Evolutionary conservation across 23 tunicate genomes (phyloP).

Genomic region (Aplidium turbinatum): DNA sequence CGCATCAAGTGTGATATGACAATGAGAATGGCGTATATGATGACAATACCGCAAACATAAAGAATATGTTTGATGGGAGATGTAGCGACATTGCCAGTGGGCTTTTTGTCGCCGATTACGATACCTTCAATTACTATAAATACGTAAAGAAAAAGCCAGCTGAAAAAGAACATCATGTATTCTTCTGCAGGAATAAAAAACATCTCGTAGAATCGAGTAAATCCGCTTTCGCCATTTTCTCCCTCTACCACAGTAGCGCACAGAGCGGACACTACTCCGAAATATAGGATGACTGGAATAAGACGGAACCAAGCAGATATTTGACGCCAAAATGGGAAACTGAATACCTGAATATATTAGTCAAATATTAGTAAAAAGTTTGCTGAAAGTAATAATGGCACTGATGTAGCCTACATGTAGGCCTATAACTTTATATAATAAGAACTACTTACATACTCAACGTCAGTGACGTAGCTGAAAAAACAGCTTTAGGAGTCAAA

Average conservation of each 20-base stretch:
- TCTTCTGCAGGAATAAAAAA: conserved; percentile 83
- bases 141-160: conserved; percentile 77
- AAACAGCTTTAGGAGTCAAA: no score
- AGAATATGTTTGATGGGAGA: conserved; percentile 73
- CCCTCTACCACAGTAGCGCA: conserved; percentile 72
- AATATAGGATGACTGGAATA: conserved; percentile 61
- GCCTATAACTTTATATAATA: no score
- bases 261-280: conserved; percentile 47
- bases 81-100: neutral
- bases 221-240: conserved; percentile 55
- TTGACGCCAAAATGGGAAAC: conserved; percentile 91
- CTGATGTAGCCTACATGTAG: no score
- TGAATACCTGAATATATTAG: conserved; percentile 82
- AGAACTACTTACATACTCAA: no score
- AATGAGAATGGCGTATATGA: conserved; percentile 66
- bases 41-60: conserved; percentile 43
- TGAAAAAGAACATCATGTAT: conserved; percentile 59
- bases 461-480: no score
- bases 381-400: no score
- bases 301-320: conserved; percentile 77
- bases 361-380: no score
- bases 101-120: conserved; percentile 24
- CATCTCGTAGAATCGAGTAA: conserved; percentile 76
- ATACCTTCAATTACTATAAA: conserved; percentile 55
- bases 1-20: conserved; percentile 43